These are phyloP conservation scores for Lagorchestes hirsutus DNA, from an alignment of 2,797 vertebrate genomes.

Conservation along the genomic window DNA sequence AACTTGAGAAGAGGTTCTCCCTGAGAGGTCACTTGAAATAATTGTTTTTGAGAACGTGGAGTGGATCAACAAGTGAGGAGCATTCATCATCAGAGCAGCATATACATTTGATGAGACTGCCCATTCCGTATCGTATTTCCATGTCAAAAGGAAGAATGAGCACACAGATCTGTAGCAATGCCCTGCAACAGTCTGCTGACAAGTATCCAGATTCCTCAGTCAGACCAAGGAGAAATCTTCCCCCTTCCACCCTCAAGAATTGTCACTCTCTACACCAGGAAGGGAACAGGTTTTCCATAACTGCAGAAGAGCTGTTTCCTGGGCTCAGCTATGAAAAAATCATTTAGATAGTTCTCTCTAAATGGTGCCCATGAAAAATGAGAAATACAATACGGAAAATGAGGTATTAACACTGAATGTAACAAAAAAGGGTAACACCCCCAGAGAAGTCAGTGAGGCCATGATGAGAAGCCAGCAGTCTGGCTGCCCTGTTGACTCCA, in stretches of 20 bases:
- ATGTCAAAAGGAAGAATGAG: slow-evolving; percentile 59
- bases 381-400: slow-evolving; percentile 31
- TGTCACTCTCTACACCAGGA: background rate
- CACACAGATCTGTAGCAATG: background rate
- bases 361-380: slow-evolving; percentile 54
- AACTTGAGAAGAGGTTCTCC: slow-evolving; percentile 56
- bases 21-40: slow-evolving; percentile 65
- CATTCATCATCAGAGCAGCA: slow-evolving; percentile 73
- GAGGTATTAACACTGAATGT: background rate
- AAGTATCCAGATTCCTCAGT: background rate
- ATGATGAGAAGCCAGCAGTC: slow-evolving; percentile 6
- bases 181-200: background rate
- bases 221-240: background rate
- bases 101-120: slow-evolving; percentile 51
- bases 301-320: slow-evolving; percentile 54
- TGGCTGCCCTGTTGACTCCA: background rate
- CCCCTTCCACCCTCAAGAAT: background rate
- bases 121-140: slow-evolving; percentile 37
- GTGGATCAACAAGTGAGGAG: slow-evolving; percentile 55
- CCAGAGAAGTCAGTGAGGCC: slow-evolving; percentile 12
- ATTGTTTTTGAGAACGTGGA: slow-evolving; percentile 75
- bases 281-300: slow-evolving; percentile 8
- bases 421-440: slow-evolving; percentile 10
- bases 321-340: slow-evolving; percentile 70
- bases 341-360: slow-evolving; percentile 57